A percentile compares a stretch with the other conserved stretches of the same genome.
phyloP scores from a whole-genome alignment of 2,797 vertebrate genomes.

The Kryptopterus vitreolus region DNA sequence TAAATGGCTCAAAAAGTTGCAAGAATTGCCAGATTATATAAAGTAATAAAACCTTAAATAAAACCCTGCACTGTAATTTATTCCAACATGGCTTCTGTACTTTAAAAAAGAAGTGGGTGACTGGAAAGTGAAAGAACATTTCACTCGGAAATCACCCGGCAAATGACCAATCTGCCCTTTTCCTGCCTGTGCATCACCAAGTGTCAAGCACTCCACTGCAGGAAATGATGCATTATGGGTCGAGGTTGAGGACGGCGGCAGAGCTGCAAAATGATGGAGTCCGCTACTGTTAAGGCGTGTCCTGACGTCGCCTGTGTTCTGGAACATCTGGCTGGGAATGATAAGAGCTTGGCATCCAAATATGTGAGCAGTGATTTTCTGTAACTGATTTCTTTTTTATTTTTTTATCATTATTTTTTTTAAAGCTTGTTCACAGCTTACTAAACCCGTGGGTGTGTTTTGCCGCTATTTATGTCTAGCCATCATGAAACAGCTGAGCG shows the following conservation, averaged over 20 bases:
- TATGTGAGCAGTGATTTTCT: conserved; percentile 10
- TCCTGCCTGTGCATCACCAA: conserved; percentile 47
- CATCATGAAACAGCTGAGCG: conserved; percentile 42
- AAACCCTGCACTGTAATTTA: not conserved
- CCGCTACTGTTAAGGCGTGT: not conserved
- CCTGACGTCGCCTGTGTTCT: conserved; percentile 27
- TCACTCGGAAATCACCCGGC: conserved; percentile 36
- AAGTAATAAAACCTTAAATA: not conserved
- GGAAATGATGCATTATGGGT: conserved; percentile 58
- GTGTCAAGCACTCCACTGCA: conserved; percentile 38
- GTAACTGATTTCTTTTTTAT: not conserved
- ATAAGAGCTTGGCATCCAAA: conserved; percentile 27
- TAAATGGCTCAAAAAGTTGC: not conserved
- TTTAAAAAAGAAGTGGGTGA: not conserved
- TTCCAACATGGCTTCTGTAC: not conserved
- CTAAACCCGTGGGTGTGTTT: conserved; percentile 28
- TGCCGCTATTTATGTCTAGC: conserved; percentile 34
- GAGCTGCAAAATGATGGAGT: conserved; percentile 33
- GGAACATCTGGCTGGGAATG: conserved; percentile 38
- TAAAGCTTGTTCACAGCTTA: conserved; percentile 35
- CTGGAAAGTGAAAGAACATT: conserved; percentile 23
- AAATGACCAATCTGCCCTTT: conserved; percentile 61
- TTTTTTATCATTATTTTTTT: not conserved
- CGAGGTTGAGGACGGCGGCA: not conserved
- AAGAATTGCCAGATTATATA: not conserved